phyloP scores from a whole-genome alignment of 2,888 invertebrate genomes.

The Erebia epiphron region DNA sequence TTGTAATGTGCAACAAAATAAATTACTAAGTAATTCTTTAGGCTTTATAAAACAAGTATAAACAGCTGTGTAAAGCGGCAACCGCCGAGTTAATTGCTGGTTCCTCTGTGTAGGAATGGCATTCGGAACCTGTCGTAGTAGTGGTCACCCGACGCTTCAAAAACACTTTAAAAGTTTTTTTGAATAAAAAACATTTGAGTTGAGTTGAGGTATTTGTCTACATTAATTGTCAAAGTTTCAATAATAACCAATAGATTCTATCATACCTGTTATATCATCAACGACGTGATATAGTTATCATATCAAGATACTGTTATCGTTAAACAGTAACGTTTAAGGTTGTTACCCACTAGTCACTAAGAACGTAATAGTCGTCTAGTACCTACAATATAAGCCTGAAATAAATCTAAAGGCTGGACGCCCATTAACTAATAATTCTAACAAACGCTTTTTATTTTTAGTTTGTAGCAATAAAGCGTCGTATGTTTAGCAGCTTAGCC shows the following conservation, averaged over 20 bases:
- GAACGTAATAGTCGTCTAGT: neutral
- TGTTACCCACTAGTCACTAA: neutral
- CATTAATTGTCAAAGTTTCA: slow-evolving; percentile 11
- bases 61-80: neutral
- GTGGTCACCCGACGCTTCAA: too few relatives aligned
- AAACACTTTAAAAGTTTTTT: too few relatives aligned
- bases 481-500: too few relatives aligned
- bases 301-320: slow-evolving; percentile 32
- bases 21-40: neutral
- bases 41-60: neutral
- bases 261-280: slow-evolving; percentile 21
- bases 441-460: too few relatives aligned
- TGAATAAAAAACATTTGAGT: too few relatives aligned
- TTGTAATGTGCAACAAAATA: slow-evolving; percentile 5
- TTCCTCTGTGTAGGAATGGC: too few relatives aligned
- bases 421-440: too few relatives aligned
- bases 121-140: too few relatives aligned
- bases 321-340: slow-evolving; percentile 2
- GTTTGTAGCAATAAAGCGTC: too few relatives aligned
- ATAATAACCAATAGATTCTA: slow-evolving; percentile 21
- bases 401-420: neutral
- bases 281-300: slow-evolving; percentile 22
- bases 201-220: too few relatives aligned
- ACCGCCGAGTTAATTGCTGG: too few relatives aligned
- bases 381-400: neutral